Conservation (phyloP, 2,888 invertebrate genomes). For the Meandrusa payeni region DNA sequence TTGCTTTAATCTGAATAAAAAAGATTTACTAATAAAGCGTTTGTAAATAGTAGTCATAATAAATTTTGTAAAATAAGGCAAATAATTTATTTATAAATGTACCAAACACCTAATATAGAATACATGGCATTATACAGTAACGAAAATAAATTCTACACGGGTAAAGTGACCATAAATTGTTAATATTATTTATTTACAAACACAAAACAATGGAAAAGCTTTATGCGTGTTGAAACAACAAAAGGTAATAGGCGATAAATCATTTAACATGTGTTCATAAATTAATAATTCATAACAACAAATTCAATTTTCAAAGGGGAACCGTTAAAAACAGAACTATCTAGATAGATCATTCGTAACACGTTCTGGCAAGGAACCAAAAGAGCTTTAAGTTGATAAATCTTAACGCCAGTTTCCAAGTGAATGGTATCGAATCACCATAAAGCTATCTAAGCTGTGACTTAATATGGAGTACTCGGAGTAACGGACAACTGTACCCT, state of each 20-base stretch:
- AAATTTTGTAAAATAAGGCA: too few species aligned
- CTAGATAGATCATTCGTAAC: constrained; percentile 33
- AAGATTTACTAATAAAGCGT: too few species aligned
- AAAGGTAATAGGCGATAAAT: constrained; percentile 11
- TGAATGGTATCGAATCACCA: constrained; percentile 78
- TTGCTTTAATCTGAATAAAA: too few species aligned
- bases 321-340: constrained; percentile 26
- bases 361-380: constrained; percentile 28
- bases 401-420: constrained; percentile 68
- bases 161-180: constrained; percentile 1
- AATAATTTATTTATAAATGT: too few species aligned
- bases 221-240: not conserved
- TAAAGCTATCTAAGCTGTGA: constrained; percentile 57
- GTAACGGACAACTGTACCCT: constrained; percentile 38
- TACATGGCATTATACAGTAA: not conserved
- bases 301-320: constrained; percentile 17
- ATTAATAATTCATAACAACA: constrained; percentile 16
- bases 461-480: constrained; percentile 38
- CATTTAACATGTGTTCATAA: constrained; percentile 9
- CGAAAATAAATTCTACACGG: too few species aligned
- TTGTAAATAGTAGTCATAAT: too few species aligned
- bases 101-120: not conserved
- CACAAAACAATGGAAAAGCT: not conserved
- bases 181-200: not conserved
- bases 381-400: constrained; percentile 37